phyloP scores from a whole-genome alignment of 2,797 vertebrate species.

The Leucoraja ocellata region DNA sequence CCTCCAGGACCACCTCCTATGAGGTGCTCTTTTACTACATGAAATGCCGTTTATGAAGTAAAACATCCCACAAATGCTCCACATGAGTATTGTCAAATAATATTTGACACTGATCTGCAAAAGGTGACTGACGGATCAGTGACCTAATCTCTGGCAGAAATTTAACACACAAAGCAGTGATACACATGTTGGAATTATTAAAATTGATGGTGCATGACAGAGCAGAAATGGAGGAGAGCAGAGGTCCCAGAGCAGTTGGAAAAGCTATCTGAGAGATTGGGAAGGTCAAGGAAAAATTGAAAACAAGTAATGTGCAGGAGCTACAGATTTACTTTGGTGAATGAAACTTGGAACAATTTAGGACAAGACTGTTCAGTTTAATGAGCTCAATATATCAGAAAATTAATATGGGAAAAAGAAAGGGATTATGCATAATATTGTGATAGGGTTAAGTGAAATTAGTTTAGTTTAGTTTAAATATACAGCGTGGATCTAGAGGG shows the following conservation, averaged over 20 bases:
- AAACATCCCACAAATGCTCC: background rate
- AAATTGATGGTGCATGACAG: background rate
- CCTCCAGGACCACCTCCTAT: too few species aligned
- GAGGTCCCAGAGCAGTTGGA: background rate
- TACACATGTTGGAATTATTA: background rate
- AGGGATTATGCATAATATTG: background rate
- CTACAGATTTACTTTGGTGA: background rate
- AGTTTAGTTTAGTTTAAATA: too few species aligned
- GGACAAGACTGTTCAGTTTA: background rate
- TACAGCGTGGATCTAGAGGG: background rate
- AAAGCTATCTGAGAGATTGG: background rate
- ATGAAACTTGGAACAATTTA: background rate
- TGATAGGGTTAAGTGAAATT: background rate
- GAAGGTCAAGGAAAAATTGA: background rate
- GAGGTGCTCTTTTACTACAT: too few species aligned
- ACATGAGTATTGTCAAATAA: background rate
- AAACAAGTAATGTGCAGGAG: background rate
- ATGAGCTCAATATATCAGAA: background rate
- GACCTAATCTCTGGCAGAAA: background rate
- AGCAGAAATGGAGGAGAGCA: too few species aligned
- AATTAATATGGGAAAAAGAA: background rate
- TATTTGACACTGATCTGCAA: background rate
- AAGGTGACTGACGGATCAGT: background rate
- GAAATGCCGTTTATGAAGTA: too few species aligned
- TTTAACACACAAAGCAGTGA: too few species aligned